A percentile compares a stretch with the other conserved stretches of the same genome.
phyloP scores from a whole-genome alignment of 2,113 vertebrate genomes.

The Chaetops frenatus region DNA sequence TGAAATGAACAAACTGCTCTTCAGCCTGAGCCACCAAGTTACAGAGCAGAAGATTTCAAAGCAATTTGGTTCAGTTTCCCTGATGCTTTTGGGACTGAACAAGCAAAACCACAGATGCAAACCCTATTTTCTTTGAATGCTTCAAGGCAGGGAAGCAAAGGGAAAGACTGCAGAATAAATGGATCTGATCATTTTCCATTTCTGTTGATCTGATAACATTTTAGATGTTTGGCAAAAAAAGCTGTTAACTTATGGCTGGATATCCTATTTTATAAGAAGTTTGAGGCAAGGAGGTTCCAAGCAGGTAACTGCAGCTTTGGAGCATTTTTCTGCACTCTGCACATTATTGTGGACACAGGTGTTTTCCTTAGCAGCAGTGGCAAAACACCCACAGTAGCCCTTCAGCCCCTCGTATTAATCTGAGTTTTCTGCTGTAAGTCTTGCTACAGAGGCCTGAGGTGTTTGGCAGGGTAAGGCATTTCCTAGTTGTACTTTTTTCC shows the following conservation, averaged over 20 bases:
- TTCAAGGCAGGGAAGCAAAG: background rate
- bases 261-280: background rate
- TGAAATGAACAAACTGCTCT: background rate
- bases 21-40: background rate
- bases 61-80: background rate
- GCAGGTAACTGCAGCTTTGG: background rate
- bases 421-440: background rate
- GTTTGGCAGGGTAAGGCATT: background rate
- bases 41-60: background rate
- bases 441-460: background rate
- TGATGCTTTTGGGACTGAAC: background rate
- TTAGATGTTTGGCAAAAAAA: background rate
- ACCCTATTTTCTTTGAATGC: background rate
- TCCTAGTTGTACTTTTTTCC: background rate
- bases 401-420: background rate
- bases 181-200: background rate
- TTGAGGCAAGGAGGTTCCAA: background rate
- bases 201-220: background rate
- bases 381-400: background rate
- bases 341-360: background rate
- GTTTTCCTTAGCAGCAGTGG: background rate
- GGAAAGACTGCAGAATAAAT: accelerated
- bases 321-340: background rate
- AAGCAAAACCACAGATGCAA: background rate
- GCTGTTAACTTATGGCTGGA: background rate